Conservation (phyloP, 2,797 vertebrate genomes). For the Pitangus sulphuratus region DNA sequence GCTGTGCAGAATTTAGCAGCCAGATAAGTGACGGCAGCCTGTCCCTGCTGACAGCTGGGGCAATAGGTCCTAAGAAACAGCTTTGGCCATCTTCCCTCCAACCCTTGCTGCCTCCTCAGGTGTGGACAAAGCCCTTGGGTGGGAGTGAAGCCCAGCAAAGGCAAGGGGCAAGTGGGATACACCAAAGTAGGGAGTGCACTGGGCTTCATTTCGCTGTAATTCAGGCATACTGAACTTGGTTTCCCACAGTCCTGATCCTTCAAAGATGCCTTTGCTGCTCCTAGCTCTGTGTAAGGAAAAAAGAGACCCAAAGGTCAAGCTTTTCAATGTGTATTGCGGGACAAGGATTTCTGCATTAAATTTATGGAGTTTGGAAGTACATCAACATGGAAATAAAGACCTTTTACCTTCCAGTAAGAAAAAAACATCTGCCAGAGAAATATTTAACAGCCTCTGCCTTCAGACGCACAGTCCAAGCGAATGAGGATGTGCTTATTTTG, state of each 20-base stretch:
- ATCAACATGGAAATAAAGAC: not conserved
- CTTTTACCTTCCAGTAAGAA: conserved; percentile 35
- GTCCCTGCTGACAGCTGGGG: not conserved
- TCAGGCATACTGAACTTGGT: not conserved
- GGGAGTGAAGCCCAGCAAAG: not conserved
- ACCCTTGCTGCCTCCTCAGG: not conserved
- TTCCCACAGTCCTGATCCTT: not conserved
- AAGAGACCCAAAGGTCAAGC: not conserved
- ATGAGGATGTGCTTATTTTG: conserved; percentile 56
- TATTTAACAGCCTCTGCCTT: conserved; percentile 17
- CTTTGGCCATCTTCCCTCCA: not conserved
- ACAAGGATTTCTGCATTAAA: not conserved
- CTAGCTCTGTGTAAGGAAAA: not conserved
- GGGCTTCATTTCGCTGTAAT: not conserved
- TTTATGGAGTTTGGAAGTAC: not conserved
- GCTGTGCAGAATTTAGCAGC: not conserved
- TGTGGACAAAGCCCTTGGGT: not conserved
- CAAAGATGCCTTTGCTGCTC: not conserved
- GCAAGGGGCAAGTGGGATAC: not conserved
- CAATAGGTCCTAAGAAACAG: not conserved
- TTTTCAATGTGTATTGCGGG: not conserved
- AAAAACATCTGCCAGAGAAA: conserved; percentile 12
- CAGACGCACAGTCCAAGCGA: not conserved
- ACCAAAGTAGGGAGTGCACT: not conserved
- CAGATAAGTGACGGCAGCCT: not conserved